These are phyloP conservation scores for Dicrurus megarhynchus DNA, from an alignment of 2,113 vertebrate genomes.

Conservation along the genomic window DNA sequence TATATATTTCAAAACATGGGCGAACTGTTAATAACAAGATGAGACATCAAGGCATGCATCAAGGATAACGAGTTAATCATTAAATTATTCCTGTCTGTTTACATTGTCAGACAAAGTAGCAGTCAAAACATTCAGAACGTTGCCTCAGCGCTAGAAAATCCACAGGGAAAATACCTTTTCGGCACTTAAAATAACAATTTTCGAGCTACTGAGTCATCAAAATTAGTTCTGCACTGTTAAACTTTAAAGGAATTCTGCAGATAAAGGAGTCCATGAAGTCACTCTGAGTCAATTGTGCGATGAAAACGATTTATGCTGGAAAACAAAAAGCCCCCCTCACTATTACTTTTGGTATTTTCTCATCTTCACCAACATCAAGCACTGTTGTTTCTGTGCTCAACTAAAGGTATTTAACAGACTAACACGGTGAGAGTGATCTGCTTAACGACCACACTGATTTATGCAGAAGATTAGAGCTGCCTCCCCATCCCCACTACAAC, in stretches of 20 bases:
- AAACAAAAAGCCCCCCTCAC: not conserved
- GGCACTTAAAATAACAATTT: conserved; percentile 59
- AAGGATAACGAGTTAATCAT: conserved; percentile 60
- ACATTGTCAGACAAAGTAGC: conserved; percentile 56
- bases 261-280: conserved; percentile 30
- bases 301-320: not conserved
- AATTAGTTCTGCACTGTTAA: conserved; percentile 70
- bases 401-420: not conserved
- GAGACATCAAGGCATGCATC: conserved; percentile 58
- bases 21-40: conserved; percentile 64
- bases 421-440: not conserved
- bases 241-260: conserved; percentile 56
- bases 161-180: conserved; percentile 65
- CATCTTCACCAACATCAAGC: not conserved
- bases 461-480: not conserved
- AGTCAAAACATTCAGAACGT: conserved; percentile 56
- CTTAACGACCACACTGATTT: not conserved
- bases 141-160: conserved; percentile 54
- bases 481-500: not conserved
- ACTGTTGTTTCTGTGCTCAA: not conserved
- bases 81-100: conserved; percentile 68
- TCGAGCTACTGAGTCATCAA: conserved; percentile 56
- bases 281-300: not conserved
- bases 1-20: conserved; percentile 48
- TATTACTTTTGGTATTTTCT: not conserved